Percentiles rank a stretch among this genome's conserved stretches.
phyloP scores from a whole-genome alignment of 2,797 vertebrate genomes.

The Tauraco hartlaubi region DNA sequence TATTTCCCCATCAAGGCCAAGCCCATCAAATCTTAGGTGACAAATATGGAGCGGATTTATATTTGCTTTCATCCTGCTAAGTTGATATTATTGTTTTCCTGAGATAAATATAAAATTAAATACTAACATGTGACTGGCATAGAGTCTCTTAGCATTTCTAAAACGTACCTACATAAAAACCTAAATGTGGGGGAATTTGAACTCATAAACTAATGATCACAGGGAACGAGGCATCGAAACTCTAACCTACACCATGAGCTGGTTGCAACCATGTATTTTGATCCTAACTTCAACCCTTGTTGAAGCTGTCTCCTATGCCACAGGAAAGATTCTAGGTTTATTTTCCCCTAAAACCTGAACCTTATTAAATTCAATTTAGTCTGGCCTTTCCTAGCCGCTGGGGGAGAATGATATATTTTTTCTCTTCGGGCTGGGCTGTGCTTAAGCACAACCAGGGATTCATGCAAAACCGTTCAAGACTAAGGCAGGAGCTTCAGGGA shows the following conservation, averaged over 20 bases:
- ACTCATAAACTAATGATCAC: not conserved
- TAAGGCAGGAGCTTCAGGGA: conserved; percentile 21
- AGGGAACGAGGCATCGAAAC: not conserved
- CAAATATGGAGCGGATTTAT: not conserved
- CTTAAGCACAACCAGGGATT: conserved; percentile 56
- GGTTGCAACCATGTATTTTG: not conserved
- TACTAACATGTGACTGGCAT: not conserved
- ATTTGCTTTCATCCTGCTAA: not conserved
- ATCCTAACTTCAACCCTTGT: not conserved
- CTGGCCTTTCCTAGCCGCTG: conserved; percentile 59
- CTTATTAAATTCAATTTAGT: conserved; percentile 69
- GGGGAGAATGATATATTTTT: conserved; percentile 50
- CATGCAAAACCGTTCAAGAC: conserved; percentile 29
- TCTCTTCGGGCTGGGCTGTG: conserved; percentile 11
- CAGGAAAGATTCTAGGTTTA: conserved; percentile 24
- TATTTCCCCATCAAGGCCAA: not conserved
- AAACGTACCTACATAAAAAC: not conserved
- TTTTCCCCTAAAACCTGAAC: conserved; percentile 29
- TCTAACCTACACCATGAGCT: not conserved
- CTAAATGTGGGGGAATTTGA: fast-evolving
- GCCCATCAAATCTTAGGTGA: not conserved
- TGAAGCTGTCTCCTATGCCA: not conserved
- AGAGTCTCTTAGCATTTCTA: not conserved
- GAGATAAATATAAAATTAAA: not conserved
- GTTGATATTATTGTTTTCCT: not conserved